Base-by-base conservation (phyloP, 2,888 invertebrate genomes). In the Cantharis rustica region DNA sequence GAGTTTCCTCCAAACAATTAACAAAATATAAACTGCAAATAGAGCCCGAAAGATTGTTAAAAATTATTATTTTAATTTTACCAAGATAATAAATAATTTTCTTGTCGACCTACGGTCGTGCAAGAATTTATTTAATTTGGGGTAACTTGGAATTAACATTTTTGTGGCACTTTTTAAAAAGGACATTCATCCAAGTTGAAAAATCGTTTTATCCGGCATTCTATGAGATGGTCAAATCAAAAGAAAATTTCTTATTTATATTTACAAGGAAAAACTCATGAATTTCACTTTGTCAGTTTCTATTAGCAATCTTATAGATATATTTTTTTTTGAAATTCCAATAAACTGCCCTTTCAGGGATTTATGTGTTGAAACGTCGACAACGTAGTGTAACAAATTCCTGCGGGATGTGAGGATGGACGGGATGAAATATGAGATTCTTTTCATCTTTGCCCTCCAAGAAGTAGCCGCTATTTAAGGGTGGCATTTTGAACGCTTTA, bases 241-340 rank as follows among this genome's bases (percentile, higher is more conserved):
- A 47, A 47, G 47, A 47, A 47, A 47, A 47, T 47, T 47, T 47
- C 47, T 47, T 47, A 47, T 47, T 64, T 64, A 20, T 64, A 20
- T 47, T 47, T 47, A 47, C 47, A 47, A 47, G 47, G n/a, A 31
- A 26, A 79, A 79, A 78, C 80, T 81, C 82, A 80, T 81, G 82
- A 83, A 83, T 82, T 82, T 81, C 80, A 82, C 80, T 83, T 82
- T 82, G 83, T 83, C 83, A 81, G 83, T 79, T 83, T 79, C 79
- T 81, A 83, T 83, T 83, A 83, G 80, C 79, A 76, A 78, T 80
- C 81, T 81, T 81, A 82, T 82, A 80, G 75, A 80, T 83, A 66
- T 20, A 66, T 81, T 83, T 81, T 82, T 20, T 79, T 79, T 63
- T 16, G 78, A 81, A 81, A 79, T 80, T 80, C 83, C 83, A 80